Percentiles rank a stretch among this genome's conserved stretches.
phyloP scores from a whole-genome alignment of 2,888 invertebrate species.

The Drosophila gaucha region DNA sequence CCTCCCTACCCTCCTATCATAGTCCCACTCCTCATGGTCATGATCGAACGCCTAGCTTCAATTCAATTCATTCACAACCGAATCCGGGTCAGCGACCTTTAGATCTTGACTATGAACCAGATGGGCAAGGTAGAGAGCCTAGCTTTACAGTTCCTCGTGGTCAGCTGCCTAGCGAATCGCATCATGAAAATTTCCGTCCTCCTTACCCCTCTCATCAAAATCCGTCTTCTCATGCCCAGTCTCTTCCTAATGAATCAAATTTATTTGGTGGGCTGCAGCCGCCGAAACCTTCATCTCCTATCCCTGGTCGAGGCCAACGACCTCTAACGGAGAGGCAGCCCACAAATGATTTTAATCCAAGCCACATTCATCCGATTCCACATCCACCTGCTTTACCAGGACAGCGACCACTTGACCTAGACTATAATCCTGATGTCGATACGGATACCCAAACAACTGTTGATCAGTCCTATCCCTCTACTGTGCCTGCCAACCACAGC shows the following conservation, averaged over 20 bases:
- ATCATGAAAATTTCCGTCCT: conserved; percentile 1
- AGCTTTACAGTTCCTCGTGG: conserved; percentile 4
- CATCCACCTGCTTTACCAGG: conserved; percentile 2
- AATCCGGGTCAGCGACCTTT: conserved; percentile 29
- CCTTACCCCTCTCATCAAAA: conserved; percentile 6
- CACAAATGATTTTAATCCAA: background rate
- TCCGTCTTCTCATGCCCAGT: background rate
- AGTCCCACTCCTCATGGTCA: background rate
- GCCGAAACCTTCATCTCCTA: conserved; percentile 30
- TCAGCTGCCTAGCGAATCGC: conserved; percentile 28
- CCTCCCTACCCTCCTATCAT: background rate
- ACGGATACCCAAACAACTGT: conserved; percentile 2
- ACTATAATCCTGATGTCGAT: conserved; percentile 24
- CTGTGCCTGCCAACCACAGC: conserved; percentile 18
- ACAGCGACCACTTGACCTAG: conserved; percentile 44
- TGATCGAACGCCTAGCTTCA: background rate
- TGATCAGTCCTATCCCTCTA: conserved; percentile 1
- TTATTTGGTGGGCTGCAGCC: conserved; percentile 60
- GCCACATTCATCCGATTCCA: background rate
- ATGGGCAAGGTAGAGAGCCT: background rate
- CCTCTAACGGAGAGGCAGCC: conserved; percentile 12
- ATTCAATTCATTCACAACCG: background rate
- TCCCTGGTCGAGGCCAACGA: conserved; percentile 27
- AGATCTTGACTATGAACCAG: conserved; percentile 37
- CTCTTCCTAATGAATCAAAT: conserved; percentile 13